Percentiles rank a stretch among this genome's conserved stretches.
Evolutionary conservation across 2,797 vertebrate species (phyloP).

Genomic region (Gastrophryne carolinensis): DNA sequence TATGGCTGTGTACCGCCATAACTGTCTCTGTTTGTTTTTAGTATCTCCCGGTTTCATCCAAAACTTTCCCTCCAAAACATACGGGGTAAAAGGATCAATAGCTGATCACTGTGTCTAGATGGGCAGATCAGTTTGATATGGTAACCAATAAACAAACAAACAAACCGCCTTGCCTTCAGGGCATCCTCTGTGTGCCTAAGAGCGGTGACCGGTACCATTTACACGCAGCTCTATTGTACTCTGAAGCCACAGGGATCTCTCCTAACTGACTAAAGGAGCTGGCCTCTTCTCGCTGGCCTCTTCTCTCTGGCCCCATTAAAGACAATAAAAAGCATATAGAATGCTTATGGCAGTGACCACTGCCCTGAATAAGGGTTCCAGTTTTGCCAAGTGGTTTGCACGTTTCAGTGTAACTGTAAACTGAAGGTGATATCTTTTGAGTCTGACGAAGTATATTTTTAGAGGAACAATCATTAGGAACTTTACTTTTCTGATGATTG

Average conservation of each 20-base stretch:
- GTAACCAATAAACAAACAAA: slow-evolving; percentile 40
- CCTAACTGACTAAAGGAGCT: neutral
- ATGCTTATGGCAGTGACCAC: neutral
- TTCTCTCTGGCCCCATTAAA: too few relatives aligned
- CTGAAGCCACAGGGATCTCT: slow-evolving; percentile 30
- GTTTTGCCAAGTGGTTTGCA: neutral
- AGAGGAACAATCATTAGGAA: too few relatives aligned
- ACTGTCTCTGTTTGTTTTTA: neutral
- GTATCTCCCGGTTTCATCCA: neutral
- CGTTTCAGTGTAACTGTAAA: too few relatives aligned
- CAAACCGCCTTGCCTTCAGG: slow-evolving; percentile 32
- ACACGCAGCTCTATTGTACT: neutral
- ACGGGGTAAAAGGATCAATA: neutral
- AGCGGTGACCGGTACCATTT: neutral
- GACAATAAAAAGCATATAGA: too few relatives aligned
- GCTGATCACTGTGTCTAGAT: neutral
- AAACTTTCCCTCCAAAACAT: neutral
- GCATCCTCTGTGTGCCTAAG: neutral
- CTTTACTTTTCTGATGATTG: too few relatives aligned
- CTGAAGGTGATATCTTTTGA: too few relatives aligned
- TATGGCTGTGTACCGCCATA: too few relatives aligned
- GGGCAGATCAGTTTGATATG: neutral
- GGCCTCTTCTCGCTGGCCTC: neutral
- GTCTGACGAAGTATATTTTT: too few relatives aligned
- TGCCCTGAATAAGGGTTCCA: neutral